These are phyloP conservation scores for Eilema sororculum DNA, from an alignment of 2,888 invertebrate genomes.

Conservation along the genomic window DNA sequence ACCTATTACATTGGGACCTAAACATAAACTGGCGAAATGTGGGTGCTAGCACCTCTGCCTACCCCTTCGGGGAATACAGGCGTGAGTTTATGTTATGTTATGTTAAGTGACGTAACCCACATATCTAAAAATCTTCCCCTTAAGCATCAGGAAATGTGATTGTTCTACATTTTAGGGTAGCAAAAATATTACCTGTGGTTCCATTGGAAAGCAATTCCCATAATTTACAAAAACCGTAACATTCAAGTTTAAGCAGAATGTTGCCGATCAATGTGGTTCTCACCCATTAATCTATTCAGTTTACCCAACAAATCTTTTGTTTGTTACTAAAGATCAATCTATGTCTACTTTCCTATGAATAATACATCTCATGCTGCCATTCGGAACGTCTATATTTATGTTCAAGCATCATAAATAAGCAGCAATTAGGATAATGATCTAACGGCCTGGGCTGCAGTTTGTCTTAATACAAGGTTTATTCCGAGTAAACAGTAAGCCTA, in stretches of 20 bases:
- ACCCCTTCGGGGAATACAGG: no score
- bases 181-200: constrained; percentile 28
- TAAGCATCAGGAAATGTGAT: not conserved
- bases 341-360: constrained; percentile 68
- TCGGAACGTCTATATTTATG: constrained; percentile 59
- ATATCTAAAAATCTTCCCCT: no score
- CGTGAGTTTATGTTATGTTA: no score
- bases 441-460: constrained; percentile 33
- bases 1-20: no score
- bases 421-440: constrained; percentile 53
- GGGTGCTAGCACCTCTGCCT: no score
- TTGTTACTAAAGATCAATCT: constrained; percentile 71
- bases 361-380: constrained; percentile 60
- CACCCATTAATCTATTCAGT: constrained; percentile 67
- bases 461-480: constrained; percentile 38
- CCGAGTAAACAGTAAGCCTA: constrained; percentile 1
- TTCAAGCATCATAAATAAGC: constrained; percentile 51
- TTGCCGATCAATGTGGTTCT: constrained; percentile 47
- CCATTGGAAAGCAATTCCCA: constrained; percentile 55
- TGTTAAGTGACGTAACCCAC: no score
- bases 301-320: constrained; percentile 79
- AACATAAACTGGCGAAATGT: no score
- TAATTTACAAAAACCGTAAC: constrained; percentile 53
- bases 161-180: not conserved
- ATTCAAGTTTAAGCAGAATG: constrained; percentile 67